Evolutionary conservation across 2,888 invertebrate species (phyloP), one percentile per base, ranked within the genome.

Genomic region (Petrophora chlorosata): DNA sequence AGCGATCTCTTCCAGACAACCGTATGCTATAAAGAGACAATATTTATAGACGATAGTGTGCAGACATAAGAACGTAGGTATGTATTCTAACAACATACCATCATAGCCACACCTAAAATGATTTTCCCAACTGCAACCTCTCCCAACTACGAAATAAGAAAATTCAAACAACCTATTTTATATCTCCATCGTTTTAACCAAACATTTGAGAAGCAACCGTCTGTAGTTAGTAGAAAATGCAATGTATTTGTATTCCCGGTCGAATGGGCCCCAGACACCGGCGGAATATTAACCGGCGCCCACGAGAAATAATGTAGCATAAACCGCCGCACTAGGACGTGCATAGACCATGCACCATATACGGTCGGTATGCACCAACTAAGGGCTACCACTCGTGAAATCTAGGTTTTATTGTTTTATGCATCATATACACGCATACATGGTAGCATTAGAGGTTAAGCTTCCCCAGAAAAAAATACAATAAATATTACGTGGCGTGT

Each of bases 251-350:
- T 86, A 87, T 85, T 86, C 85, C 73, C 75, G 42, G 60, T 68
- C 70, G 73, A 72, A 69, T 67, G 67, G 74, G 72, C 70, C 65
- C 59, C 65, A 66, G 73, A 76, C 82, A 76, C 74, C 67, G 69
- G 39, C 59, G 68, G 85, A 86, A 86, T 86, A 84, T 79, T 80
- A 87, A 86, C 79, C 66, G 72, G 63, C 54, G 63, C 59, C 67
- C 71, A 73, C 64, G 72, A 79, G 84, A 80, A 84, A 79, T 85
- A 85, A 85, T 80, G 83, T 81, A 76, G 82, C 79, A 81, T 81
- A 81, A 83, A 82, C 81, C 74, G 79, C 76, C 73, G 79, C 79
- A 76, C 72, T 60, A 74, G 76, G 73, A 82, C 82, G 83, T 84
- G 85, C 78, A 80, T 73, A 73, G 72, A 63, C 62, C 70, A 70